Evolutionary conservation across 2,888 invertebrate species (phyloP).

Genomic region (Callinectes sapidus): DNA sequence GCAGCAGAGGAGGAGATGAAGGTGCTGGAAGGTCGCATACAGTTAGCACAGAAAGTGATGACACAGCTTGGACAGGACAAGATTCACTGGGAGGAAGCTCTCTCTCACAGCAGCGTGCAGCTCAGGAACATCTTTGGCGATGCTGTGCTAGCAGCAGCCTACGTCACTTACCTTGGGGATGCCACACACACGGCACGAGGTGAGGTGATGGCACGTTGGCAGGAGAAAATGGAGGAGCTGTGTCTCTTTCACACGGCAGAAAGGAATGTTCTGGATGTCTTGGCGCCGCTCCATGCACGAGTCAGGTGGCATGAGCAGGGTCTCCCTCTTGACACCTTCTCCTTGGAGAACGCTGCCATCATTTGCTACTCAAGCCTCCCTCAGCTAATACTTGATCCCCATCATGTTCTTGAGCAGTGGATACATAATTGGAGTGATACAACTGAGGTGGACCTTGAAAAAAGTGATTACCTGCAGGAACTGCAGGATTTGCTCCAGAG

Average conservation of each 20-base stretch:
- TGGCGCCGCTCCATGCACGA: constrained; percentile 54
- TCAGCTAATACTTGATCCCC: constrained; percentile 65
- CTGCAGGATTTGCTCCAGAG: constrained; percentile 35
- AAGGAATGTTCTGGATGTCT: constrained; percentile 42
- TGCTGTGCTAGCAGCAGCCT: constrained; percentile 63
- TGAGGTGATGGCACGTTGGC: constrained; percentile 44
- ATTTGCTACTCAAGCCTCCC: constrained; percentile 60
- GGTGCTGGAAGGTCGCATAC: constrained; percentile 67
- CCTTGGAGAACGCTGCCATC: constrained; percentile 63
- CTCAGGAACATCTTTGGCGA: constrained; percentile 62
- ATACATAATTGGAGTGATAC: constrained; percentile 51
- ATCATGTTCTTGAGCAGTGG: constrained; percentile 54
- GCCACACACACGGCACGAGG: constrained; percentile 51
- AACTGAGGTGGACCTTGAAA: constrained; percentile 50
- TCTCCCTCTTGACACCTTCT: constrained; percentile 45
- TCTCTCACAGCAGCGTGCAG: constrained; percentile 52
- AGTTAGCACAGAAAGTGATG: constrained; percentile 71
- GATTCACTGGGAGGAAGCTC: constrained; percentile 66
- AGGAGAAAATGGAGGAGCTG: constrained; percentile 59
- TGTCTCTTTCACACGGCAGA: constrained; percentile 57
- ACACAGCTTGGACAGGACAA: constrained; percentile 64
- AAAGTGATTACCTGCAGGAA: constrained; percentile 32
- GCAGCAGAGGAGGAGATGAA: constrained; percentile 71
- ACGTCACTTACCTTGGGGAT: constrained; percentile 64
- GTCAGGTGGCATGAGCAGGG: constrained; percentile 68